Percentiles rank a stretch among this genome's conserved stretches.
Evolutionary conservation across 1,140 invertebrate species (phyloP).

Genomic region (Musca vetustissima): DNA sequence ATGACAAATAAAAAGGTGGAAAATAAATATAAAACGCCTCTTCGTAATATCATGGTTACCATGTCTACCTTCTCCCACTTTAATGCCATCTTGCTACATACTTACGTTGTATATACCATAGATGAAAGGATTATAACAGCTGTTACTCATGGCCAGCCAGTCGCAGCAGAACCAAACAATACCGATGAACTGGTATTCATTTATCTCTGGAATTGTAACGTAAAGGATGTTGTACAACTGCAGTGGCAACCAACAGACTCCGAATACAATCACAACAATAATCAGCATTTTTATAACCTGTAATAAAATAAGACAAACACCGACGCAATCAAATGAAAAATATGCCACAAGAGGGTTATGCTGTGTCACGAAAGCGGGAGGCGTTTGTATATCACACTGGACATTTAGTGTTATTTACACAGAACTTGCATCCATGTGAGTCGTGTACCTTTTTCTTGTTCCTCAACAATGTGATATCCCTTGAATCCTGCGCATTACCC

Average conservation of each 20-base stretch:
- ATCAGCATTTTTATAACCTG: conserved; percentile 87
- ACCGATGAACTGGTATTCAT: conserved; percentile 75
- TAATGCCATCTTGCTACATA: no score
- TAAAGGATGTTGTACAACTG: conserved; percentile 76
- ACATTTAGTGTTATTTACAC: no score
- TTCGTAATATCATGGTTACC: no score
- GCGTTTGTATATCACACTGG: no score
- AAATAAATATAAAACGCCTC: no score
- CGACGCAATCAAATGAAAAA: neutral
- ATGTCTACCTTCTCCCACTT: no score
- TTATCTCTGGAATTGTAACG: conserved; percentile 69
- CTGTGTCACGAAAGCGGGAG: no score
- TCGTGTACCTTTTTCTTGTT: conserved; percentile 77
- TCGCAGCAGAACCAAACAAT: conserved; percentile 80
- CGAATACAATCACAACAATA: conserved; percentile 77
- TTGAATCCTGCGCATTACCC: conserved; percentile 71
- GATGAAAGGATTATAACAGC: conserved; percentile 84
- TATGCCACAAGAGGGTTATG: neutral
- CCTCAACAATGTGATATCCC: conserved; percentile 73
- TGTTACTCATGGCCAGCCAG: conserved; percentile 86
- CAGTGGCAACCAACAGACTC: conserved; percentile 78
- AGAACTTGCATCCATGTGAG: neutral
- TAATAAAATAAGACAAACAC: conserved; percentile 33
- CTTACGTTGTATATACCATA: conserved; percentile 85
- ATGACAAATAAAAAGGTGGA: no score